phyloP scores from a whole-genome alignment of 2,113 vertebrate genomes.

The Lepidothrix coronata region DNA sequence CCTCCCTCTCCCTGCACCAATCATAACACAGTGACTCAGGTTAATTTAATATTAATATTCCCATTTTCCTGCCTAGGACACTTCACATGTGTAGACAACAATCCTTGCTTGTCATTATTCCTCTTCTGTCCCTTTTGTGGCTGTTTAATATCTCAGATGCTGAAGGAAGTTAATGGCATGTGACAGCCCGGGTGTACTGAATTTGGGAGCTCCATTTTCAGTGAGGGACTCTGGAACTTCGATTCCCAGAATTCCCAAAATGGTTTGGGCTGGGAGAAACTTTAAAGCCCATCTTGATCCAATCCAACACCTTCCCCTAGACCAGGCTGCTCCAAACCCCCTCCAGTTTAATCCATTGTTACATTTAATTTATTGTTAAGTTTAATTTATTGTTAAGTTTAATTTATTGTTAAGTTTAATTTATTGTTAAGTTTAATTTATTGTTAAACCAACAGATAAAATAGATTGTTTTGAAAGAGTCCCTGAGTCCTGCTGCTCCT shows the following conservation, averaged over 20 bases:
- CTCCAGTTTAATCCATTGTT: not conserved
- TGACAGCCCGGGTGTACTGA: not conserved
- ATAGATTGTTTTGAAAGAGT: not conserved
- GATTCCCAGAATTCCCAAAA: not conserved
- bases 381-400: not conserved
- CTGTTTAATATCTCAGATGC: not conserved
- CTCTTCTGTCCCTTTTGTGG: not conserved
- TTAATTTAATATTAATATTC: not conserved
- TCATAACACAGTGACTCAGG: not conserved
- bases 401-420: not conserved
- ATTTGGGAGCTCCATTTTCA: not conserved
- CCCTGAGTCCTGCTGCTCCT: not conserved
- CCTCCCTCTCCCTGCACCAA: not conserved
- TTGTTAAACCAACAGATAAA: not conserved
- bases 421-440: not conserved
- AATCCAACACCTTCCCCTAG: not conserved
- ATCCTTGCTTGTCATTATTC: not conserved
- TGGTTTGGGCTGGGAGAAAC: not conserved
- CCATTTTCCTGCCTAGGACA: not conserved
- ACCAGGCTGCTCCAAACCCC: not conserved
- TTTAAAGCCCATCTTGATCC: not conserved
- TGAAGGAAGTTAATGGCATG: not conserved
- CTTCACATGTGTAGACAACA: not conserved
- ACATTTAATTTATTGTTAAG: too few relatives aligned
- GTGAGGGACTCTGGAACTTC: not conserved